Conservation (phyloP, 2,888 invertebrate genomes). For the Habrosyne pyritoides region DNA sequence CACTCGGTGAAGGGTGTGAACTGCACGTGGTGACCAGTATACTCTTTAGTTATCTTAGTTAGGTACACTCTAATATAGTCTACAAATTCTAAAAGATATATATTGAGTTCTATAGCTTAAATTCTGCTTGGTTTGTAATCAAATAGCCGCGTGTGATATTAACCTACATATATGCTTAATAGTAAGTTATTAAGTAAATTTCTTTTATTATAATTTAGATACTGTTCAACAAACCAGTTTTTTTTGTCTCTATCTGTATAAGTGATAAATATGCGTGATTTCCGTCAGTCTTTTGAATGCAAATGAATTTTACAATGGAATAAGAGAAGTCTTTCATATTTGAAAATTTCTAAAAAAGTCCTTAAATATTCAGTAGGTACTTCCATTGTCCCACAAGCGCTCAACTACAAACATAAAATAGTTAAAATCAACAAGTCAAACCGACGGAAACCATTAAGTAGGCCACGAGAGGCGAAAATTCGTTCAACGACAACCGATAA, state of each 20-base stretch:
- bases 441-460: constrained; percentile 70
- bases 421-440: constrained; percentile 72
- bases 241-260: background rate
- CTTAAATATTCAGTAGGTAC: constrained; percentile 14
- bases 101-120: no score
- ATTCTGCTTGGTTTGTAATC: no score
- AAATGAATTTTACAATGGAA: background rate
- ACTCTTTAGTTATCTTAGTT: no score
- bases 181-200: no score
- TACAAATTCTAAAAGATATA: no score
- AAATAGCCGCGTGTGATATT: no score
- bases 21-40: no score
- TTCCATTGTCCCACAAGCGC: constrained; percentile 30
- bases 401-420: constrained; percentile 54
- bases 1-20: no score
- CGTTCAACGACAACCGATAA: constrained; percentile 39
- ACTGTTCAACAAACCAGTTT: background rate
- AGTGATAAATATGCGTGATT: background rate
- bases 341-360: constrained; percentile 7
- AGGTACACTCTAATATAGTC: no score
- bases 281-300: background rate
- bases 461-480: constrained; percentile 76
- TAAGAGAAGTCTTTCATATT: constrained; percentile 6
- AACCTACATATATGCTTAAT: no score
- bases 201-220: background rate